Base-by-base conservation (phyloP, 1,140 invertebrate species). In the Ceratosolen solmsi region DNA sequence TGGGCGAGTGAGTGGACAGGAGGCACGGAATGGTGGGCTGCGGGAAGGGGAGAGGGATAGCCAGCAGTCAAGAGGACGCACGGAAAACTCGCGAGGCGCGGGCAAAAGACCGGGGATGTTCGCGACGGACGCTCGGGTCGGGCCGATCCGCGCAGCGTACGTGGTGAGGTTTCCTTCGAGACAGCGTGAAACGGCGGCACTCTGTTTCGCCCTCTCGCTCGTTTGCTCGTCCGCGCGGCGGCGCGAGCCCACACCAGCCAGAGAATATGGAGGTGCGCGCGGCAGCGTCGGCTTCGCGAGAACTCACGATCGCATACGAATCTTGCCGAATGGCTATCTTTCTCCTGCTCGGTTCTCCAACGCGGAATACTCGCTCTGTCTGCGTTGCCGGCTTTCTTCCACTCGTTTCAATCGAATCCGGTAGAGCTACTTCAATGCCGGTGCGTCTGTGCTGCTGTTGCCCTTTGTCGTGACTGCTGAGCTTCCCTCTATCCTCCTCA, bases 101-200 rank as follows among this genome's bases (percentile, higher is more conserved):
- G 13, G n/a, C 51, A 51, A 30, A 49, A 27, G 54, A 22, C 11
- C 27, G 77, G 2, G 25, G 46, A 46, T 54, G 65, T 76, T 38
- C 63, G 56, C 65, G 87, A 84, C 87, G 86, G 86, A 79, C 78
- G 84, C 85, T 86, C 85, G 27, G 88, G 85, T 87, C 88, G 88
- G 89, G 88, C 89, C 87, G 88, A 89, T 90, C 89, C 89, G 90
- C 89, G 85, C 86, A 79, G 41, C 71, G 71, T 54, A 38, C 71
- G 58, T 25, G 75, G 54, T 56, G 78, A 80, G 58, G 49, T 54
- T 41, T 72, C 46, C 41, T 33, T 46, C 74, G 81, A 82, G 63
- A 27, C 27, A 74, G 76, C 22, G 75, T 60, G 38, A 83, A 72
- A 73, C 36, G 63, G 72, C 71, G 38, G 63, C 63, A n/a, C 0